A percentile compares a stretch with the other conserved stretches of the same genome.
These are phyloP conservation scores for Acleris cristana DNA, from an alignment of 2,888 invertebrate genomes.

Conservation along the genomic window DNA sequence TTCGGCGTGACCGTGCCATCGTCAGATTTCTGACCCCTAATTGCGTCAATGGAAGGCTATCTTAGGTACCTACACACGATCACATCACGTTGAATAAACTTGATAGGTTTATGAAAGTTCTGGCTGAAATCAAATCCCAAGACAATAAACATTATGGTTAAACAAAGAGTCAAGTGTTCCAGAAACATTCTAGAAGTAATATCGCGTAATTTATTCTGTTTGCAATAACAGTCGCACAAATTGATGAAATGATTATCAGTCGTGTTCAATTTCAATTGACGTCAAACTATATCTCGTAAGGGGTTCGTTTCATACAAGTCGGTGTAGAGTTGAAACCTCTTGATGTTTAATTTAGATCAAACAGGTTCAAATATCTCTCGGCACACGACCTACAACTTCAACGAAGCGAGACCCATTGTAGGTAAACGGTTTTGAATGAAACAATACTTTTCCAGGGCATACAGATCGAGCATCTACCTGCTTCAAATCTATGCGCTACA, in stretches of 20 bases:
- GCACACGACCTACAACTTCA: constrained; percentile 13
- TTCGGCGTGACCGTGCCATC: constrained; percentile 39
- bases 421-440: constrained; percentile 10
- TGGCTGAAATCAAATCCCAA: not conserved
- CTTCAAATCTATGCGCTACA: not conserved
- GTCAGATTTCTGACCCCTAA: constrained; percentile 53
- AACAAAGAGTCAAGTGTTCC: constrained; percentile 12
- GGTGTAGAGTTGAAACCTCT: not conserved
- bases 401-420: constrained; percentile 10
- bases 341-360: constrained; percentile 13
- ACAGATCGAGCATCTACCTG: constrained; percentile 9
- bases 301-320: constrained; percentile 22
- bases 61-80: constrained; percentile 42
- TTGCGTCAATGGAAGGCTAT: constrained; percentile 65
- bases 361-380: constrained; percentile 16
- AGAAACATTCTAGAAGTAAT: constrained; percentile 21
- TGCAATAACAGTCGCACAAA: constrained; percentile 47
- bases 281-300: constrained; percentile 52
- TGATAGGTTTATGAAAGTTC: not conserved
- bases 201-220: constrained; percentile 23
- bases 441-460: not conserved
- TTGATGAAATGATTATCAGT: constrained; percentile 59
- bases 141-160: constrained; percentile 5
- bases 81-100: constrained; percentile 37
- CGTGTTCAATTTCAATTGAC: constrained; percentile 61